Evolutionary conservation across 2,888 invertebrate genomes (phyloP).

Genomic region (Tinea trinotella): DNA sequence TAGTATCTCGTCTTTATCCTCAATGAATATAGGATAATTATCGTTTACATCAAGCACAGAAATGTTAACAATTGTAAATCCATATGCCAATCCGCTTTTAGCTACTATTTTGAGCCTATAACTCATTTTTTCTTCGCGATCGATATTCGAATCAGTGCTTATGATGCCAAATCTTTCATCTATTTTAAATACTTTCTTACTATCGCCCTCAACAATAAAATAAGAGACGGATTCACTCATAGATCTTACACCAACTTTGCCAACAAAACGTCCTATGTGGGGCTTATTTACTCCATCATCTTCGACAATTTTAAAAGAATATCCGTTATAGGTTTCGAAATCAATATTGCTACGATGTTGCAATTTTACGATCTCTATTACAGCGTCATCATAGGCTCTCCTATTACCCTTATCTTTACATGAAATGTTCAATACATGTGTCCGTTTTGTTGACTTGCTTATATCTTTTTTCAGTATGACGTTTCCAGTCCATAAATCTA

Average conservation of each 20-base stretch:
- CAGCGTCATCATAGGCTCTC: slow-evolving; percentile 79
- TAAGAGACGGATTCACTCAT: slow-evolving; percentile 80
- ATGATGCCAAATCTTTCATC: slow-evolving; percentile 85
- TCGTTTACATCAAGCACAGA: slow-evolving; percentile 91
- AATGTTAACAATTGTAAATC: slow-evolving; percentile 84
- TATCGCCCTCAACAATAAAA: slow-evolving; percentile 86
- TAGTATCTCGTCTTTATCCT: slow-evolving; percentile 83
- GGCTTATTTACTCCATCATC: slow-evolving; percentile 78
- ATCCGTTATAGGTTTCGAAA: slow-evolving; percentile 83
- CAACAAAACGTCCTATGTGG: slow-evolving; percentile 81
- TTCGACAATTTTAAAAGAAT: slow-evolving; percentile 87
- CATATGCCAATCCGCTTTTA: slow-evolving; percentile 81
- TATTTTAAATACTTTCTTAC: slow-evolving; percentile 82
- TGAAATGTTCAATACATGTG: slow-evolving; percentile 82
- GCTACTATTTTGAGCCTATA: slow-evolving; percentile 89
- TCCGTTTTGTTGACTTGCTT: slow-evolving; percentile 75
- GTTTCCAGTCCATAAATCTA: slow-evolving; percentile 85
- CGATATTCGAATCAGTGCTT: slow-evolving; percentile 82
- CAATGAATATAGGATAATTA: slow-evolving; percentile 87
- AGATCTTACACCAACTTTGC: slow-evolving; percentile 76
- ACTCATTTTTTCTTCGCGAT: slow-evolving; percentile 84
- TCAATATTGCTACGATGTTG: slow-evolving; percentile 80
- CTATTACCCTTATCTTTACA: slow-evolving; percentile 87
- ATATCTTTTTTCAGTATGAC: slow-evolving; percentile 78
- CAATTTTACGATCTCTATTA: slow-evolving; percentile 85